Percentiles rank a stretch among this genome's conserved stretches.
phyloP scores from a whole-genome alignment of 2,888 invertebrate genomes.

The Chalcis sispes region DNA sequence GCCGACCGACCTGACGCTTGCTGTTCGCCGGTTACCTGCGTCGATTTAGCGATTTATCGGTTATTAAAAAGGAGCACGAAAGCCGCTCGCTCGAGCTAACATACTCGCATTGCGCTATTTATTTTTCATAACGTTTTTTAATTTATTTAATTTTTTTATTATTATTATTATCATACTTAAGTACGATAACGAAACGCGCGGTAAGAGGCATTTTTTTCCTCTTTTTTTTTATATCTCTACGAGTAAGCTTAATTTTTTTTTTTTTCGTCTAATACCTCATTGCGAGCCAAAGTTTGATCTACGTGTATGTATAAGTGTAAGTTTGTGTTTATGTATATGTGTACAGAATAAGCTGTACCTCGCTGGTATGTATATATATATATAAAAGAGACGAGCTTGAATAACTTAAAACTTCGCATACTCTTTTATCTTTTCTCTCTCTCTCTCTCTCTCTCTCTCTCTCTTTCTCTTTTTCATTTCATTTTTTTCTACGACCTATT shows the following conservation, averaged over 20 bases:
- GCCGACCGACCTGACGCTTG: constrained; percentile 97
- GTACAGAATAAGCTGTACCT: too few relatives aligned
- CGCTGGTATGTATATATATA: too few relatives aligned
- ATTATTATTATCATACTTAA: too few relatives aligned
- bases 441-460: constrained; percentile 5
- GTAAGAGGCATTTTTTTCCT: too few relatives aligned
- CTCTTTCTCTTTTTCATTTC: background rate
- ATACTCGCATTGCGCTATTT: constrained; percentile 33
- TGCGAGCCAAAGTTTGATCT: background rate
- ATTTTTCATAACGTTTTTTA: constrained; percentile 1
- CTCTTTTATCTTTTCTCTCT: background rate
- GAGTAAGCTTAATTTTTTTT: too few relatives aligned
- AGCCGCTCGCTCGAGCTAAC: constrained; percentile 57
- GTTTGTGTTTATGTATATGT: background rate
- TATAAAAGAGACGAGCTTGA: background rate
- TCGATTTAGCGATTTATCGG: constrained; percentile 75
- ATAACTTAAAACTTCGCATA: constrained; percentile 27
- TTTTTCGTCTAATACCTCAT: too few relatives aligned
- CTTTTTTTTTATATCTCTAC: too few relatives aligned
- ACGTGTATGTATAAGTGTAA: background rate
- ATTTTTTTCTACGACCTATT: background rate
- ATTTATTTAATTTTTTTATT: too few relatives aligned
- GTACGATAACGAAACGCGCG: too few relatives aligned
- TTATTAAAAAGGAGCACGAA: constrained; percentile 65
- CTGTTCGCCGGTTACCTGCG: constrained; percentile 97